phyloP scores from a whole-genome alignment of 2,113 vertebrate genomes.

The Barbus barbus region DNA sequence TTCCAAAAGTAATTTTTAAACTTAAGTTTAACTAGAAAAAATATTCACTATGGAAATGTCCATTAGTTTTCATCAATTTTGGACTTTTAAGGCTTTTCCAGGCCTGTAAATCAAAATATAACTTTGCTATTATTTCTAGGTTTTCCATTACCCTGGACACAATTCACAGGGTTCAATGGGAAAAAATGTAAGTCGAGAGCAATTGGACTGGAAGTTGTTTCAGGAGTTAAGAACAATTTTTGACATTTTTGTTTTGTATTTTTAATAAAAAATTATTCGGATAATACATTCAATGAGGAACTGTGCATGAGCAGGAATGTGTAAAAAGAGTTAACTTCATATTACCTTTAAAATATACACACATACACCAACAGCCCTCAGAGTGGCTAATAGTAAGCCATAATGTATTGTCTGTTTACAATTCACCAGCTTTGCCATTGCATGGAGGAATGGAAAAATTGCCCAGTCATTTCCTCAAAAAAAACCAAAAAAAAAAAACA shows the following conservation, averaged over 20 bases:
- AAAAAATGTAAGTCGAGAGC: not conserved
- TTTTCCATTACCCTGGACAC: not conserved
- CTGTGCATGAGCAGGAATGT: not conserved
- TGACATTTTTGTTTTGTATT: not conserved
- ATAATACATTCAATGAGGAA: not conserved
- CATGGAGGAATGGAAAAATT: not conserved
- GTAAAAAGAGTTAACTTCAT: not conserved
- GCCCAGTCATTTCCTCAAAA: not conserved
- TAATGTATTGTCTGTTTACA: constrained; percentile 26
- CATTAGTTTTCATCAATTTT: not conserved
- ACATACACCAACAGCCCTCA: not conserved
- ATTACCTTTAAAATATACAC: not conserved
- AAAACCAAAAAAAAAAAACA: not conserved
- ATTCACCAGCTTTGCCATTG: not conserved
- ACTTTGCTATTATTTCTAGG: not conserved
- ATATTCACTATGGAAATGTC: not conserved
- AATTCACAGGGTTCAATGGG: not conserved
- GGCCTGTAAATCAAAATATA: not conserved
- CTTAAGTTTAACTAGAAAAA: not conserved
- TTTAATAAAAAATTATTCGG: not conserved
- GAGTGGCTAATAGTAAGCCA: not conserved
- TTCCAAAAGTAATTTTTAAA: not conserved
- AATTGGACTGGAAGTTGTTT: not conserved
- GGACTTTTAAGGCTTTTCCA: not conserved
- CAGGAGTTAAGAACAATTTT: not conserved